Evolutionary conservation across 2,113 vertebrate genomes (phyloP).

Genomic region (Pedetes capensis): DNA sequence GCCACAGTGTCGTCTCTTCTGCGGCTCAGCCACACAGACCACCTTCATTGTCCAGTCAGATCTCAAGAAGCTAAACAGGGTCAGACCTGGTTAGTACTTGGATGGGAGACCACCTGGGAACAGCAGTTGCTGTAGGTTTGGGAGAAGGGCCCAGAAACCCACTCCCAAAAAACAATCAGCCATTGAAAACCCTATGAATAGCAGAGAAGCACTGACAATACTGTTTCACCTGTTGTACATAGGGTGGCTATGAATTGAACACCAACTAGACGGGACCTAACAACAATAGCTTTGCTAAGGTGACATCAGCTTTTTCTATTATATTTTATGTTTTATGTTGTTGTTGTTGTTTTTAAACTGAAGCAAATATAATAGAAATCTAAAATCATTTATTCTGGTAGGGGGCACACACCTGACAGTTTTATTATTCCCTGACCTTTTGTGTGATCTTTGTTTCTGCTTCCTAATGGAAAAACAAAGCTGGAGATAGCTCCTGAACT

Average conservation of each 20-base stretch:
- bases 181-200: too few species aligned
- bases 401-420: neutral
- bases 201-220: too few species aligned
- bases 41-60: too few species aligned
- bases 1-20: neutral
- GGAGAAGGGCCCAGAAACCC: too few species aligned
- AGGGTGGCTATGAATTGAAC: too few species aligned
- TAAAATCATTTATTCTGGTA: neutral
- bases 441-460: neutral
- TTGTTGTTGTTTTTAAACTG: neutral
- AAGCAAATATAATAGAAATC: neutral
- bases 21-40: slow-evolving; percentile 35
- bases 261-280: too few species aligned
- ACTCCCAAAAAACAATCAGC: too few species aligned
- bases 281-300: neutral
- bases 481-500: neutral
- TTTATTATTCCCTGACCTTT: neutral
- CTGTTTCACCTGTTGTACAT: too few species aligned
- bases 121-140: too few species aligned
- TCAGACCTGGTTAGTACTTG: too few species aligned
- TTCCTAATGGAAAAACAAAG: neutral
- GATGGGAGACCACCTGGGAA: too few species aligned
- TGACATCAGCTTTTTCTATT: neutral
- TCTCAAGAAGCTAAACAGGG: too few species aligned
- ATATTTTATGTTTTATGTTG: neutral